Percentiles rank a stretch among this genome's conserved stretches.
Evolutionary conservation across 2,113 vertebrate genomes (phyloP).

Genomic region (Ploceus nigricollis): DNA sequence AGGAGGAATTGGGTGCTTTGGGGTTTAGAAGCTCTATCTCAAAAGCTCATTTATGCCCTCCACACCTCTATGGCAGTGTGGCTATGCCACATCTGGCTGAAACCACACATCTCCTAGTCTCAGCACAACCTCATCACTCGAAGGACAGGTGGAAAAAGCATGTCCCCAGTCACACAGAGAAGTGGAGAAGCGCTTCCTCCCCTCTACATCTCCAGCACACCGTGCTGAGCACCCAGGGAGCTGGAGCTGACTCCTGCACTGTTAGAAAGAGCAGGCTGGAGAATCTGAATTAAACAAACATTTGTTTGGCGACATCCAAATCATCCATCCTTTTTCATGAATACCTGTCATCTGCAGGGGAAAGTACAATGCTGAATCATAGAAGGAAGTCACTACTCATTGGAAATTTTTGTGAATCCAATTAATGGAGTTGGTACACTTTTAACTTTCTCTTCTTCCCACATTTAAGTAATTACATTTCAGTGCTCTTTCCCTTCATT

Average conservation of each 20-base stretch:
- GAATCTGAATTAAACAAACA: background rate
- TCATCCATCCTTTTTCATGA: background rate
- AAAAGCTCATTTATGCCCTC: background rate
- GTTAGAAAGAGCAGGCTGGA: background rate
- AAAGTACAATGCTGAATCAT: background rate
- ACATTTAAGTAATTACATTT: background rate
- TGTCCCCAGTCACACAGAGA: background rate
- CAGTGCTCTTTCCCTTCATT: background rate
- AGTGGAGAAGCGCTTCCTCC: background rate
- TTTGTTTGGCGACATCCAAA: background rate
- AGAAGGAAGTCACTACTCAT: background rate
- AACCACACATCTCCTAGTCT: background rate
- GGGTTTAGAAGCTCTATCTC: background rate
- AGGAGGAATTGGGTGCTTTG: background rate
- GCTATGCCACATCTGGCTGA: background rate
- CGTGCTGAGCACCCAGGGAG: background rate
- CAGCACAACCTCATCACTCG: background rate
- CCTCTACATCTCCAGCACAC: background rate
- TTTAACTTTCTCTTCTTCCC: background rate
- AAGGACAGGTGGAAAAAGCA: background rate
- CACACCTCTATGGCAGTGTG: background rate
- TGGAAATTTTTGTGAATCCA: background rate
- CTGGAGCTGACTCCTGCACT: background rate
- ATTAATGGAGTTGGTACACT: background rate
- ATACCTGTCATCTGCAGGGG: background rate